phyloP scores from a whole-genome alignment of 2,797 vertebrate species.

The Lagorchestes hirsutus region DNA sequence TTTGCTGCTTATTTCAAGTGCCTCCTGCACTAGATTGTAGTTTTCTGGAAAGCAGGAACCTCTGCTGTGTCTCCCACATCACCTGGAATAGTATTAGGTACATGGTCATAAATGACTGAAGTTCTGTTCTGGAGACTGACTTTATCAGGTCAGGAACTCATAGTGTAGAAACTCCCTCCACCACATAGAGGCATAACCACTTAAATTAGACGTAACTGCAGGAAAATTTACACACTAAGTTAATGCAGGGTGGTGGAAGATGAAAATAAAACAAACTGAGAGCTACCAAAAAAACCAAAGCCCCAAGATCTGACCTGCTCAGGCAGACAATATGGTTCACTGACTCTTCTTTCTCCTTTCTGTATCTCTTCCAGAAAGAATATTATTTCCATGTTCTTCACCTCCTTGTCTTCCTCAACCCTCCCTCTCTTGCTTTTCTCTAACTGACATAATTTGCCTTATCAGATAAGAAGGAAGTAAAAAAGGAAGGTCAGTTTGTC shows the following conservation, averaged over 20 bases:
- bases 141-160: background rate
- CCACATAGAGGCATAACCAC: background rate
- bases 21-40: background rate
- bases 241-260: background rate
- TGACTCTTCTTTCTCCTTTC: background rate
- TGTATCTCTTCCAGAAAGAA: background rate
- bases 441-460: background rate
- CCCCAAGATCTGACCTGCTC: background rate
- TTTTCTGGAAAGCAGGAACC: background rate
- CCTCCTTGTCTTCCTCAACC: background rate
- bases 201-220: background rate
- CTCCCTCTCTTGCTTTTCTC: background rate
- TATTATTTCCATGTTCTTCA: background rate
- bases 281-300: background rate
- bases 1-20: background rate
- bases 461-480: background rate
- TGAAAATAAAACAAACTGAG: background rate
- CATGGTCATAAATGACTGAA: background rate
- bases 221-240: background rate
- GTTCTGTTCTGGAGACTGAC: background rate
- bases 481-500: background rate
- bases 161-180: background rate
- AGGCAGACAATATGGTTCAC: background rate
- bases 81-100: background rate
- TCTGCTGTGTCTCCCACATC: background rate